These are phyloP conservation scores for Clarias macrocephalus DNA, from an alignment of 2,113 vertebrate genomes.

Conservation along the genomic window DNA sequence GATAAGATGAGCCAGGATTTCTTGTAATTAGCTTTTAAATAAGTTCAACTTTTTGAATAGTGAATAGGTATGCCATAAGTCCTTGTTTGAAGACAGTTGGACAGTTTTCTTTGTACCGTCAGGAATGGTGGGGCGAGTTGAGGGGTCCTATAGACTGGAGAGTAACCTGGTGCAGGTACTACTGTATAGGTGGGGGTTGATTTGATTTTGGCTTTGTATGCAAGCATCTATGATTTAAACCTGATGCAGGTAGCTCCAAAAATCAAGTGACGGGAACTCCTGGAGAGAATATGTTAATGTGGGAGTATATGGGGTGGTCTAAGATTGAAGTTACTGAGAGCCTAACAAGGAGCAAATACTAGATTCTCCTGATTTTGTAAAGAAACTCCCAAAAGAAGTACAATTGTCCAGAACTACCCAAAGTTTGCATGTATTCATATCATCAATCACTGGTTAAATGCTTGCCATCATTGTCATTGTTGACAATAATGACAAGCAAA, in stretches of 20 bases:
- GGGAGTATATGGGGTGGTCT: background rate
- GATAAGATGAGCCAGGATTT: background rate
- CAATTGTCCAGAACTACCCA: background rate
- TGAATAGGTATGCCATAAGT: background rate
- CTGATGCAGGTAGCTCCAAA: background rate
- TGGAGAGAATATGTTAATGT: background rate
- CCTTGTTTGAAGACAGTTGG: background rate
- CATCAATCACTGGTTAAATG: background rate
- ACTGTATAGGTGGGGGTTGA: background rate
- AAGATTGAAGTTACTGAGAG: background rate
- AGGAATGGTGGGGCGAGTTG: background rate
- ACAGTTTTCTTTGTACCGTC: background rate
- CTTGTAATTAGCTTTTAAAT: slow-evolving; percentile 1
- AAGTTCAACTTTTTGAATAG: background rate
- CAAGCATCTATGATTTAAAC: slow-evolving; percentile 1
- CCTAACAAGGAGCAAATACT: background rate
- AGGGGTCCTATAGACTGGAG: background rate
- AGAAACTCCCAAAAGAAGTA: background rate
- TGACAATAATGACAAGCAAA: background rate
- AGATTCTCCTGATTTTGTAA: background rate
- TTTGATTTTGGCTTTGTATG: background rate
- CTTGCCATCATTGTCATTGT: background rate
- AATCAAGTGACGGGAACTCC: background rate
- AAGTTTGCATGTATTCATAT: background rate
- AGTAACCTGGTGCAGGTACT: background rate